Evolutionary conservation across 2,113 vertebrate species (phyloP), one percentile per base, ranked within the genome.

Genomic region (Isichthys henryi): DNA sequence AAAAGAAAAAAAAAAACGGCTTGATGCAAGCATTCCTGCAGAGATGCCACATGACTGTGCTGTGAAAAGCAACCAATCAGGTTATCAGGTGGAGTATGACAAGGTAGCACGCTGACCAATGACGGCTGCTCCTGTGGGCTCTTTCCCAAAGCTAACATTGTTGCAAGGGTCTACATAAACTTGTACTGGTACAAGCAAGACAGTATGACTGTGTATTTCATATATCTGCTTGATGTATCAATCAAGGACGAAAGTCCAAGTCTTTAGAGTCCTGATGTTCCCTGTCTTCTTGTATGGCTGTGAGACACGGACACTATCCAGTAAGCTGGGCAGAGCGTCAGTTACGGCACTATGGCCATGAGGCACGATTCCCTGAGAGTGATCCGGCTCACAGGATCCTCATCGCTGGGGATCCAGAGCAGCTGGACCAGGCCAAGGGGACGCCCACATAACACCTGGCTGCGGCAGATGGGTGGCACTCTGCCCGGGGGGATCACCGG

Each of bases 361-460:
- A 17, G 50, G 15, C 0, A 15, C 4, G 5, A 1, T 5, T 53
- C 17, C 52, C 52, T 53, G 52, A 53, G 17, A 4, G 17, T 53
- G 52, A 53, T 53, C 52, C 0, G 17, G 52, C 52, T 53, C 17
- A 0, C 17, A 53, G 52, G 52, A 21, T 6, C 17, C 4, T 17
- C 52, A 53, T 53, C 0, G 52, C 52, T 27, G n/a, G 0, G 58
- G 9, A 21, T 0, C 6, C 17, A 0, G 0, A 27, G 21, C 3
- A 8, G 58, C 52, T 19, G 17, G 52, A 53, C 17, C 52, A 21
- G 17, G 52, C 52, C 52, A 0, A 53, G 52, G 52, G 5, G 52
- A 53, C 1, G 52, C 52, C 52, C 52, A 1, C 5, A 5, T 53
- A 5, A 21, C 52, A 19, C 52, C 52, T 53, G 52, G 52, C 17